A percentile compares a stretch with the other conserved stretches of the same genome.
These are phyloP conservation scores for Agrilus cyanescens DNA, from an alignment of 2,888 invertebrate species.

Conservation along the genomic window DNA sequence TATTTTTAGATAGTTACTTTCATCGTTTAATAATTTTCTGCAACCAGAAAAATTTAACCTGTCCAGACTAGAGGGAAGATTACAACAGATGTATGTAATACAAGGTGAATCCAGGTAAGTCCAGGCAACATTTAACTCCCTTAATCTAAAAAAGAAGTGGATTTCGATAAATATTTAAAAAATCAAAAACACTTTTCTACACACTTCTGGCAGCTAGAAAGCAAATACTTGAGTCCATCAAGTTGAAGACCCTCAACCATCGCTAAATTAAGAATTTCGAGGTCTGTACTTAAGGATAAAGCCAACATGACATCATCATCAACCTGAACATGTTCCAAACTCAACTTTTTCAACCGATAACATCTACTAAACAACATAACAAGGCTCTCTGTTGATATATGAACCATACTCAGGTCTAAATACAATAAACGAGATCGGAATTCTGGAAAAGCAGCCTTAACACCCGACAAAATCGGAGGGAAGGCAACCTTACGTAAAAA, in stretches of 20 bases:
- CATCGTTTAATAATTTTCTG: constrained; percentile 59
- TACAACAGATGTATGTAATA: constrained; percentile 46
- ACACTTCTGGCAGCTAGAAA: constrained; percentile 48
- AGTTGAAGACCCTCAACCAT: constrained; percentile 65
- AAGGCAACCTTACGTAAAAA: constrained; percentile 4
- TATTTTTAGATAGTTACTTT: constrained; percentile 43
- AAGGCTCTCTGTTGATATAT: constrained; percentile 47
- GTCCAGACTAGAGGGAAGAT: constrained; percentile 52
- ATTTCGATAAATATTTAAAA: not conserved
- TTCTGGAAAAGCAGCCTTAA: constrained; percentile 30
- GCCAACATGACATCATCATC: constrained; percentile 52
- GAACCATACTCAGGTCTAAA: constrained; percentile 75
- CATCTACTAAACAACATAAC: constrained; percentile 51
- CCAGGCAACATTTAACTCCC: constrained; percentile 75
- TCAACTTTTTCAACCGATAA: constrained; percentile 63
- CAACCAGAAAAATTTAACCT: constrained; percentile 77
- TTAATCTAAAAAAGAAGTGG: constrained; percentile 40
- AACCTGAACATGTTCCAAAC: constrained; percentile 66
- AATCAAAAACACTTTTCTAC: constrained; percentile 13
- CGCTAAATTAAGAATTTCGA: constrained; percentile 74
- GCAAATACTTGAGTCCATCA: constrained; percentile 49
- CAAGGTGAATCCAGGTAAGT: constrained; percentile 51
- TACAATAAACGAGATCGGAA: constrained; percentile 58
- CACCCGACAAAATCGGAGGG: constrained; percentile 40
- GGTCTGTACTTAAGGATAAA: constrained; percentile 51